Conservation (phyloP, 2,888 invertebrate species). For the Ophion costatus region DNA sequence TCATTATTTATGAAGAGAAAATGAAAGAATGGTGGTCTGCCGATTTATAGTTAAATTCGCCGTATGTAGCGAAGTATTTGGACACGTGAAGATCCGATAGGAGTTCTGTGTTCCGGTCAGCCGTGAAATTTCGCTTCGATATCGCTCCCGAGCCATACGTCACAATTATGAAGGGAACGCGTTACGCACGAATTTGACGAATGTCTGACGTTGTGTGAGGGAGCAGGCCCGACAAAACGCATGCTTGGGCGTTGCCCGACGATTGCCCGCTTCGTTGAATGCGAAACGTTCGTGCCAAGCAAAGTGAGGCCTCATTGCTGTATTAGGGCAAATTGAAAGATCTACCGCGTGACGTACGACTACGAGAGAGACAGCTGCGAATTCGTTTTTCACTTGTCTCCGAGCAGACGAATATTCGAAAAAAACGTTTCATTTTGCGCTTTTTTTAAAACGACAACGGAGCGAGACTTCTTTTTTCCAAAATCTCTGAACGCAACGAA, state of each 20-base stretch:
- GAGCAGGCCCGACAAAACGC: conserved; percentile 49
- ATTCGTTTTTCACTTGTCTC: too few relatives aligned
- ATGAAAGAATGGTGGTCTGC: too few relatives aligned
- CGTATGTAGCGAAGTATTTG: conserved; percentile 35
- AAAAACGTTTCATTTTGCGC: too few relatives aligned
- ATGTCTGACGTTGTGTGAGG: conserved; percentile 70
- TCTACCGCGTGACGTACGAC: neutral
- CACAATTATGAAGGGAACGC: conserved; percentile 75
- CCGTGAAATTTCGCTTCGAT: conserved; percentile 76
- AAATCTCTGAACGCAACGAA: too few relatives aligned
- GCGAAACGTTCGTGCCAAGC: conserved; percentile 18
- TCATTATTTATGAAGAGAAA: too few relatives aligned
- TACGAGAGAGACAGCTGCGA: too few relatives aligned
- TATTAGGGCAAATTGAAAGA: conserved; percentile 2
- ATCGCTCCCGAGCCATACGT: conserved; percentile 69
- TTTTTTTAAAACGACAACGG: too few relatives aligned
- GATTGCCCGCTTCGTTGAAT: conserved; percentile 72
- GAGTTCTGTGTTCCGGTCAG: conserved; percentile 68
- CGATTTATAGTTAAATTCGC: neutral
- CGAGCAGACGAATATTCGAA: too few relatives aligned
- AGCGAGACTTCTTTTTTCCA: too few relatives aligned
- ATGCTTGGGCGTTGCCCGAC: conserved; percentile 72
- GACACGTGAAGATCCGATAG: conserved; percentile 23
- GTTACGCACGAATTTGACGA: conserved; percentile 69
- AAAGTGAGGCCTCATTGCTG: conserved; percentile 8